Conservation (phyloP, 2,113 vertebrate genomes). For the Excalfactoria chinensis region DNA sequence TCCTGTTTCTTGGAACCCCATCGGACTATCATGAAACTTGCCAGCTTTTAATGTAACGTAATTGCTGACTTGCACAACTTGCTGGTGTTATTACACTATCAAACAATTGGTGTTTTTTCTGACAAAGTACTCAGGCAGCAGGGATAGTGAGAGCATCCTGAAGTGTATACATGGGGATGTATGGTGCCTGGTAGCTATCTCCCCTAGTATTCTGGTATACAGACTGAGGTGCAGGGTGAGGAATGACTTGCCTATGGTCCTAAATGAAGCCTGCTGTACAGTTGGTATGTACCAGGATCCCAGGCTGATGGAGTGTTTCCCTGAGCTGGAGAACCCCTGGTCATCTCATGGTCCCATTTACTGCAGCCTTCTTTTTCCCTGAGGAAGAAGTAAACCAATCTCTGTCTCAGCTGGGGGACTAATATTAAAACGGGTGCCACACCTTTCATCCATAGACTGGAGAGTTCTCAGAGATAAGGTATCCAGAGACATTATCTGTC, state of each 20-base stretch:
- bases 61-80: neutral
- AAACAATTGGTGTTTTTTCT: slow-evolving; percentile 14
- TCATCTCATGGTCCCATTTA: neutral
- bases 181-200: neutral
- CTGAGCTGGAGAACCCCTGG: neutral
- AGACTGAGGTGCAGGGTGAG: neutral
- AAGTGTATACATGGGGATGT: neutral
- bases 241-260: neutral
- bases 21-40: neutral
- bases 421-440: neutral
- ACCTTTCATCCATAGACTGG: neutral
- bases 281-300: neutral
- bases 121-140: neutral
- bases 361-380: neutral
- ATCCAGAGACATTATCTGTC: neutral
- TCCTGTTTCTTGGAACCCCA: neutral
- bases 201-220: neutral
- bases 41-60: slow-evolving; percentile 31
- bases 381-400: neutral
- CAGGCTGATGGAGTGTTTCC: neutral
- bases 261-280: neutral
- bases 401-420: neutral
- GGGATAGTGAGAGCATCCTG: neutral
- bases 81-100: slow-evolving; percentile 26
- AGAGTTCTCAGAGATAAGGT: neutral